Conservation (phyloP, 2,888 invertebrate genomes). For the Xiphydria camelus region DNA sequence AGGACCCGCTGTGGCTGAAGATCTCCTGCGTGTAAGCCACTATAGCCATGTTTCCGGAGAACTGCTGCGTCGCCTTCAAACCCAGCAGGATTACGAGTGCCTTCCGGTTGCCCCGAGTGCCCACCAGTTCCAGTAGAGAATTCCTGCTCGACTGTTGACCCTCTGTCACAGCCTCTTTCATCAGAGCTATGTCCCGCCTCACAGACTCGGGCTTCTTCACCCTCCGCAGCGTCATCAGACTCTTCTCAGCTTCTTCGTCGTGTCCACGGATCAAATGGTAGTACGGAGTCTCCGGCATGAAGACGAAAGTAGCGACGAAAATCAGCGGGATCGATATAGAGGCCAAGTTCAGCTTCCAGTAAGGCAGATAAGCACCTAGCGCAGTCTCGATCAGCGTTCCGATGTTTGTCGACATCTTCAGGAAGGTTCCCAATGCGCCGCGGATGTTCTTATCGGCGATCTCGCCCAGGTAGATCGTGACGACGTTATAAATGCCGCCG, state of each 20-base stretch:
- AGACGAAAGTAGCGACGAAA: slow-evolving; percentile 63
- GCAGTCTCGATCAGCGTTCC: slow-evolving; percentile 48
- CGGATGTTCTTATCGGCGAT: slow-evolving; percentile 63
- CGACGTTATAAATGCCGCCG: slow-evolving; percentile 58
- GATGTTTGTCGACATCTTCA: slow-evolving; percentile 59
- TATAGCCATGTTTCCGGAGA: slow-evolving; percentile 66
- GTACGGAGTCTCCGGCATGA: slow-evolving; percentile 71
- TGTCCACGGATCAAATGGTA: slow-evolving; percentile 61
- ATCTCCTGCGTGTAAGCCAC: slow-evolving; percentile 66
- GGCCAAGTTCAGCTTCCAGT: slow-evolving; percentile 60
- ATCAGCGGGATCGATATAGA: slow-evolving; percentile 63
- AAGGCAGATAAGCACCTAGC: slow-evolving; percentile 58
- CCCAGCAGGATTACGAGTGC: slow-evolving; percentile 65
- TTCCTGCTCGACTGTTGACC: slow-evolving; percentile 58
- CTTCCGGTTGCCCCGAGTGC: slow-evolving; percentile 60
- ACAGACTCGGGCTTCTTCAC: slow-evolving; percentile 59
- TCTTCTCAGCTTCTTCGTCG: slow-evolving; percentile 61
- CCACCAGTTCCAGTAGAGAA: slow-evolving; percentile 60
- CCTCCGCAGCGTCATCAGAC: slow-evolving; percentile 64
- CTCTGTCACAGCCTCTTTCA: slow-evolving; percentile 61
- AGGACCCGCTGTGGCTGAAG: slow-evolving; percentile 62
- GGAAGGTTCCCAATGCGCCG: slow-evolving; percentile 62
- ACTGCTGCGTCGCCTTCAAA: slow-evolving; percentile 67
- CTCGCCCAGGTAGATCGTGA: slow-evolving; percentile 66
- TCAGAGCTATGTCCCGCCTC: slow-evolving; percentile 62